Percentiles rank a stretch among this genome's conserved stretches.
phyloP scores from a whole-genome alignment of 2,888 invertebrate genomes.

The Sminthurides aquaticus region DNA sequence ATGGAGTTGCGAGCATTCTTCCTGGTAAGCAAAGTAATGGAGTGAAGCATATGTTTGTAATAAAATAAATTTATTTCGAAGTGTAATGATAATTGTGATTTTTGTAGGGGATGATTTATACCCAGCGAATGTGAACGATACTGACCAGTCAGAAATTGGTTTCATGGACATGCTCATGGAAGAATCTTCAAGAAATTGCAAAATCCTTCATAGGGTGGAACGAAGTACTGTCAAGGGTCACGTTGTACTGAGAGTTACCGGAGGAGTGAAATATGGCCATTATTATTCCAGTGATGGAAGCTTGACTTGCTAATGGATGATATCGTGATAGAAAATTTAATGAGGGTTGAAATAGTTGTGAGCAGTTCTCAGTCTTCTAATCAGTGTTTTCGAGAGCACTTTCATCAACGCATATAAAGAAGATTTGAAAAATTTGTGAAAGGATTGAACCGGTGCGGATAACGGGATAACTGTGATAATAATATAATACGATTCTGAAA shows the following conservation, averaged over 20 bases:
- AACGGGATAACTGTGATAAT: too few species aligned
- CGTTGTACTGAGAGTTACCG: too few species aligned
- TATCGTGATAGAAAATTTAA: too few species aligned
- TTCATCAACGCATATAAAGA: neutral
- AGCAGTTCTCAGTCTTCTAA: too few species aligned
- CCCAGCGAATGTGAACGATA: conserved; percentile 23
- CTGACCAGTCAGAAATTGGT: conserved; percentile 20
- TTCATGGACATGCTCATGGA: neutral
- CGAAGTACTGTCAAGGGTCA: too few species aligned
- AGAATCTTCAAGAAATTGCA: neutral
- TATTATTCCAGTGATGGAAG: neutral
- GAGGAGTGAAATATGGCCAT: neutral
- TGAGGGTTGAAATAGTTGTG: too few species aligned
- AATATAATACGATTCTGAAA: too few species aligned
- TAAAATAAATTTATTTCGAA: too few species aligned
- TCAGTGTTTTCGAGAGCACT: too few species aligned
- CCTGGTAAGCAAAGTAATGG: conserved; percentile 53
- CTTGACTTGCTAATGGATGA: too few species aligned
- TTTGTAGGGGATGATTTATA: conserved; percentile 35
- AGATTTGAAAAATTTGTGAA: neutral
- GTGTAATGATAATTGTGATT: neutral
- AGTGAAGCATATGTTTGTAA: too few species aligned
- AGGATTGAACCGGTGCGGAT: too few species aligned
- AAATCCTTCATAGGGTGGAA: neutral
- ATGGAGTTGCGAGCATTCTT: conserved; percentile 55